Evolutionary conservation across 2,888 invertebrate species (phyloP).

Genomic region (Orchesellides sinensis): DNA sequence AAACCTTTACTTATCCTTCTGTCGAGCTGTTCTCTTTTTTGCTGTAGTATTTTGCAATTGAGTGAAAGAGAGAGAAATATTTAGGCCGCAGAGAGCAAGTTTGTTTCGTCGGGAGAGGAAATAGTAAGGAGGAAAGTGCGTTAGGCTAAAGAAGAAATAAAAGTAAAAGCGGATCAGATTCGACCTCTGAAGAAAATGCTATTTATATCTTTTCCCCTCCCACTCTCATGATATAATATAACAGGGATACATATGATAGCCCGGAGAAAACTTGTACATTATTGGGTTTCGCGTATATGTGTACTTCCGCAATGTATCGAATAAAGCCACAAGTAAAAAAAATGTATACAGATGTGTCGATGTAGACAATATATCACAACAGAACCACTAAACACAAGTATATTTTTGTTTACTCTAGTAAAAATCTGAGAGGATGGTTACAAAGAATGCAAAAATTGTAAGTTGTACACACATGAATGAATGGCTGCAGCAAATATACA

Average conservation of each 20-base stretch:
- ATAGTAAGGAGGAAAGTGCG: slow-evolving; percentile 3
- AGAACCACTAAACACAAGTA: too few species aligned
- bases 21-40: background rate
- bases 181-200: slow-evolving; percentile 5
- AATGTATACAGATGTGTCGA: too few species aligned
- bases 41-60: slow-evolving; percentile 4
- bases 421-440: background rate
- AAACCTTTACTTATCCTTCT: too few species aligned
- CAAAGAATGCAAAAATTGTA: background rate
- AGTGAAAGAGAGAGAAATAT: slow-evolving; percentile 12
- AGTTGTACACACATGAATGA: background rate
- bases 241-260: background rate
- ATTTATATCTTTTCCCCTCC: background rate
- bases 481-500: too few species aligned
- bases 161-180: slow-evolving; percentile 24
- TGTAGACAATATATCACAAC: too few species aligned
- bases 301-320: background rate
- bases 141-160: slow-evolving; percentile 5
- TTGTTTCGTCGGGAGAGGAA: background rate
- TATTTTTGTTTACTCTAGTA: too few species aligned
- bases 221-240: background rate
- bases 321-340: background rate
- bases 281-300: background rate
- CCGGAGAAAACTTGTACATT: background rate
- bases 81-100: background rate